A percentile compares a stretch with the other conserved stretches of the same genome.
These are phyloP conservation scores for Theonella swinhoei DNA, from an alignment of 37 sponge, comb jelly and placozoan genomes.

Conservation along the genomic window DNA sequence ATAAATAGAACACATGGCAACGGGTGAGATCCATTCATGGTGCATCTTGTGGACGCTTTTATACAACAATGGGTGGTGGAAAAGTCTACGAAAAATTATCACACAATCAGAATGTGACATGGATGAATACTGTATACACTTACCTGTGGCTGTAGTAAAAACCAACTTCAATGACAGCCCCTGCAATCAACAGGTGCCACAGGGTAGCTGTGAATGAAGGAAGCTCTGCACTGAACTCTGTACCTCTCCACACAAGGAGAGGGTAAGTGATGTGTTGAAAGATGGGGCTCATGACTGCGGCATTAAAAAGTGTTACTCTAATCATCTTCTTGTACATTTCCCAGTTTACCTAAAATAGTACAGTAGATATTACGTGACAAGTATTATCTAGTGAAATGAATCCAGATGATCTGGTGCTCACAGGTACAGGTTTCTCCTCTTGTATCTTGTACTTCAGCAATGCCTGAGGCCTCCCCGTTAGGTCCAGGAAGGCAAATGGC, in stretches of 20 bases:
- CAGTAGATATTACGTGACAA: background rate
- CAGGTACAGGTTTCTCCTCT: conserved; percentile 60
- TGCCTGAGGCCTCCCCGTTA: conserved; percentile 72
- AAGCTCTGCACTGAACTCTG: conserved; percentile 59
- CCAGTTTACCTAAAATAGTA: conserved; percentile 56
- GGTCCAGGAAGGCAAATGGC: conserved; percentile 64
- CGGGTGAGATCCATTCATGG: conserved; percentile 90
- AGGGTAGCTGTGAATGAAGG: conserved; percentile 68
- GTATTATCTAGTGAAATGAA: background rate
- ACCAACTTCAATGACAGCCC: conserved; percentile 63
- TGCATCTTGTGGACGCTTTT: conserved; percentile 87
- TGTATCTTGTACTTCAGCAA: conserved; percentile 90
- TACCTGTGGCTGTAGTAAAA: conserved; percentile 95
- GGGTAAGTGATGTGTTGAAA: conserved; percentile 54
- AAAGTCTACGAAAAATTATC: conserved; percentile 63
- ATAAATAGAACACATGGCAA: conserved; percentile 72
- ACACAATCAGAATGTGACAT: background rate
- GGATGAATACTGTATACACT: background rate
- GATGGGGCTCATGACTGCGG: conserved; percentile 47
- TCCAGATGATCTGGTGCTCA: background rate
- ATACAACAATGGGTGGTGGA: conserved; percentile 86
- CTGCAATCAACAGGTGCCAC: conserved; percentile 55
- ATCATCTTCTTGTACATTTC: conserved; percentile 60
- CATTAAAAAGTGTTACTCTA: conserved; percentile 52
- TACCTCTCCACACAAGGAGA: conserved; percentile 45